Evolutionary conservation across 2,113 vertebrate genomes (phyloP), one percentile per base, ranked within the genome.

Genomic region (Sebastes fasciatus): DNA sequence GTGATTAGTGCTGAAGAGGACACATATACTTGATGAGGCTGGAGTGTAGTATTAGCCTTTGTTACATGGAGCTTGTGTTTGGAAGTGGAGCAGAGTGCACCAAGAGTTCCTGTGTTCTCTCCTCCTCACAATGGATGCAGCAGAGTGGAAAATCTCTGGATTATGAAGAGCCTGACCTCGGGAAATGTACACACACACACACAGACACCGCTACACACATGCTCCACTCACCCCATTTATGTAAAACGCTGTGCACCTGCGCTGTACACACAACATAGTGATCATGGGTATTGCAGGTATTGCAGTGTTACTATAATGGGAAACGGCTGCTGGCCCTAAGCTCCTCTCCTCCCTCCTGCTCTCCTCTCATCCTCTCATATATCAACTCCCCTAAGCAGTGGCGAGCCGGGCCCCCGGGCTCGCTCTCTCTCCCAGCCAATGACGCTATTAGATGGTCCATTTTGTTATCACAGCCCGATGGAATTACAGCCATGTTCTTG

Each of bases 111-210:
- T 79, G 55, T 80, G 74, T 90, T 86, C 78, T 80, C 83, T 84
- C 69, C 81, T 82, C 69, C 77, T 84, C 74, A 89, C 91, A 93
- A 89, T 89, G 78, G 86, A 86, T 72, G 89, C 87, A 85, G 84
- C 78, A 77, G 86, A 92, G 91, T 90, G 90, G 90, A 93, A 94
- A 89, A 92, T 89, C 73, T 86, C 17, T 87, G 80, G 87, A 92
- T 90, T 91, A 90, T 79, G 70, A 86, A 85, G 70, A 80, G 76
- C 66, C 85, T 82, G 83, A 89, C 89, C 80, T 69, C 45, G 69
- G 58, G 67, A 73, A 51, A 76, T 72, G 55, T 65, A 67, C 73
- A 70, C 64, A 61, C n/a, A 12, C 48, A 69, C 67, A 67, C 55
- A 70, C 87, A 76, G 23, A 61, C 12, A 34, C 58, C 23, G 58